These are phyloP conservation scores for Cnemophilus loriae DNA, from an alignment of 2,113 vertebrate species.

Conservation along the genomic window DNA sequence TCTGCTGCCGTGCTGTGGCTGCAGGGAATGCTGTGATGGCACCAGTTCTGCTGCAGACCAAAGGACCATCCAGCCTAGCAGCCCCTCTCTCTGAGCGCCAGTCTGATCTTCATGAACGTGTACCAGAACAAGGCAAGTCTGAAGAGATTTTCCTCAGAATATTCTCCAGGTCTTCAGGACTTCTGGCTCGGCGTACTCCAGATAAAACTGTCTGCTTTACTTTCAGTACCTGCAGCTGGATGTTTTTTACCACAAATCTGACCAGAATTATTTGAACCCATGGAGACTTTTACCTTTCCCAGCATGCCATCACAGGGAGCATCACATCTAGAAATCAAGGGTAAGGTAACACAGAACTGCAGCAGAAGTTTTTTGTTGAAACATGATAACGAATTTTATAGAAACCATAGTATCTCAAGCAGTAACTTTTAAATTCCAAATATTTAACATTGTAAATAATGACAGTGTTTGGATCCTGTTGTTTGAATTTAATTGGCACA, in stretches of 20 bases:
- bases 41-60: neutral
- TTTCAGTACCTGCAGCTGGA: neutral
- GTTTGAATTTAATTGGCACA: slow-evolving; percentile 14
- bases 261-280: neutral
- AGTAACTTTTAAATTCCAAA: slow-evolving; percentile 1
- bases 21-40: neutral
- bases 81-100: neutral
- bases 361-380: neutral
- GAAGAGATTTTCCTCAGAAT: neutral
- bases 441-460: neutral
- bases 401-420: neutral
- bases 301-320: neutral
- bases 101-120: fast-evolving
- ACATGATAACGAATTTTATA: neutral
- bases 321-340: neutral
- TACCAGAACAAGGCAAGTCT: neutral
- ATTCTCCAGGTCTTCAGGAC: neutral
- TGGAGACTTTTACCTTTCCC: neutral
- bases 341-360: neutral
- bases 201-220: neutral
- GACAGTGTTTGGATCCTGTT: neutral
- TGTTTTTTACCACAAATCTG: neutral
- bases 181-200: neutral
- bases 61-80: neutral
- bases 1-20: neutral